Percentiles rank a stretch among this genome's conserved stretches.
These are phyloP conservation scores for Rhinolophus sinicus DNA, from an alignment of 2,113 vertebrate genomes.

Conservation along the genomic window DNA sequence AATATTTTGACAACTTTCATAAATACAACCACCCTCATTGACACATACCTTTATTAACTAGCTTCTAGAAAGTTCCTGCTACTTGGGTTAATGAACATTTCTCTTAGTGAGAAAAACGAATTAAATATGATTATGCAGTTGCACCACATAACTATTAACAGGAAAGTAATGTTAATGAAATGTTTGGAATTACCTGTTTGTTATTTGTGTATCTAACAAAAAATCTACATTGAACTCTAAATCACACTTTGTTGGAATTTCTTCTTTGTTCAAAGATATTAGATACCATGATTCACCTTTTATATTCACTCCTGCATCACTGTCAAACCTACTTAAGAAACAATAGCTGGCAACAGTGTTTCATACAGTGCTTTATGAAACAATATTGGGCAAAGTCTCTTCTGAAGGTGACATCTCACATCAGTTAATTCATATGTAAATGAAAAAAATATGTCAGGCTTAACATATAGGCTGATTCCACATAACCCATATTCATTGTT, in stretches of 20 bases:
- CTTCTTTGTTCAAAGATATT: conserved; percentile 8
- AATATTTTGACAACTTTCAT: conserved; percentile 18
- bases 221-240: conserved; percentile 55
- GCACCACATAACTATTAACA: not conserved
- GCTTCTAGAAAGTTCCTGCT: not conserved
- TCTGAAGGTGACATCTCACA: not conserved
- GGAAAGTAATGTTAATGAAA: not conserved
- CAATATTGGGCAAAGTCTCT: not conserved
- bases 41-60: not conserved
- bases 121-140: not conserved
- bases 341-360: not conserved
- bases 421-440: not conserved
- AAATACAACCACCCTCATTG: not conserved
- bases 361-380: not conserved
- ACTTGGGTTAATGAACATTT: not conserved
- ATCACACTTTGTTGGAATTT: conserved; percentile 23
- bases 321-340: not conserved
- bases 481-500: not conserved
- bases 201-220: conserved; percentile 18
- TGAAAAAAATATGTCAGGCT: not conserved
- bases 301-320: not conserved
- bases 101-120: not conserved
- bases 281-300: not conserved
- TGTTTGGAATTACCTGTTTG: not conserved
- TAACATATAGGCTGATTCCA: not conserved